Percentiles rank a stretch among this genome's conserved stretches.
phyloP scores from a whole-genome alignment of 2,888 invertebrate genomes.

The Electrophaes corylata region DNA sequence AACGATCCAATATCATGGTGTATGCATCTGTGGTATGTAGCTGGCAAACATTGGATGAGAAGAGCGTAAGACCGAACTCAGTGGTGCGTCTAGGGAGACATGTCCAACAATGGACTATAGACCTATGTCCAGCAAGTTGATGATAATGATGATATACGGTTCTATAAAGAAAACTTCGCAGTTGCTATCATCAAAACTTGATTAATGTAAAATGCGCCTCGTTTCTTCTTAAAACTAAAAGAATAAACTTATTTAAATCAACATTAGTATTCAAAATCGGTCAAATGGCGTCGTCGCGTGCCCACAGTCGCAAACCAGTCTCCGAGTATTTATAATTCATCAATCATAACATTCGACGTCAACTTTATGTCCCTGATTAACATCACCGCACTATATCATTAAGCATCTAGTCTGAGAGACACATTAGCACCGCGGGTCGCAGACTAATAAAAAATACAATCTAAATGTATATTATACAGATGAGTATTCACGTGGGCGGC shows the following conservation, averaged over 20 bases:
- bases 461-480: conserved; percentile 32
- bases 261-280: conserved; percentile 15
- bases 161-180: no score
- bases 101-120: no score
- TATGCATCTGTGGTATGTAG: no score
- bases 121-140: no score
- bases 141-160: no score
- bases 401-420: conserved; percentile 25
- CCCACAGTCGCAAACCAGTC: conserved; percentile 17
- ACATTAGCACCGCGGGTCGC: conserved; percentile 29
- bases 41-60: no score
- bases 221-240: neutral
- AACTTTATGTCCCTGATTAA: conserved; percentile 27
- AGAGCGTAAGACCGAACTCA: no score
- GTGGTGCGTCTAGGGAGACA: no score
- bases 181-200: no score
- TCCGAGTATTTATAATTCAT: conserved; percentile 25
- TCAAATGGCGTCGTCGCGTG: conserved; percentile 29
- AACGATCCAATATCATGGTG: no score
- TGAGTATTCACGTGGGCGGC: conserved; percentile 32
- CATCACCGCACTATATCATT: conserved; percentile 26
- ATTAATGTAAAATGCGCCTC: no score
- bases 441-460: conserved; percentile 18
- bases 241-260: conserved; percentile 6
- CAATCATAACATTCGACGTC: conserved; percentile 25